These are phyloP conservation scores for Thymelicus sylvestris DNA, from an alignment of 2,888 invertebrate species.

Conservation along the genomic window DNA sequence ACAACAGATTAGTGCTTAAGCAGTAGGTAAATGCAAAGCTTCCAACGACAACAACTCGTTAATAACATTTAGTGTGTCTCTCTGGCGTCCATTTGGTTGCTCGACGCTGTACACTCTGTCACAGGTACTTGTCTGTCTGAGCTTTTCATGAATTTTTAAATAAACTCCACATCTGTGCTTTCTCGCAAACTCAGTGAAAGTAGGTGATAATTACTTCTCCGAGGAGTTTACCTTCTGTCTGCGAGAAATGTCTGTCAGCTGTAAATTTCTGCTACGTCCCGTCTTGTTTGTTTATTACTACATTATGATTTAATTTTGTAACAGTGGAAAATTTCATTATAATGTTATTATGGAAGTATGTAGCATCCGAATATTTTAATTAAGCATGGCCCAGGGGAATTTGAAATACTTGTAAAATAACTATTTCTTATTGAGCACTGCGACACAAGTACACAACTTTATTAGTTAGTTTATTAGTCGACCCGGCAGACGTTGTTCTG, in stretches of 20 bases:
- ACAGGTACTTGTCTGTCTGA: slow-evolving; percentile 29
- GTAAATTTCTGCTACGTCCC: slow-evolving; percentile 14
- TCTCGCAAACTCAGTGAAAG: slow-evolving; percentile 28
- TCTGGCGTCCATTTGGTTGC: slow-evolving; percentile 24
- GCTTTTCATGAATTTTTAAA: slow-evolving; percentile 37
- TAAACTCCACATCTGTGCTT: slow-evolving; percentile 32
- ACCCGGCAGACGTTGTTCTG: too few relatives aligned
- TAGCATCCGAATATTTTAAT: too few relatives aligned
- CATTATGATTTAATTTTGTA: too few relatives aligned
- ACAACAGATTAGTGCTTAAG: slow-evolving; percentile 23
- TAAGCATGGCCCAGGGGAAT: too few relatives aligned
- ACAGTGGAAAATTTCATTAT: too few relatives aligned
- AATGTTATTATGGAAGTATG: too few relatives aligned
- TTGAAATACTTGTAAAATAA: too few relatives aligned
- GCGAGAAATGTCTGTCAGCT: slow-evolving; percentile 19
- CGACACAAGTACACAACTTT: too few relatives aligned
- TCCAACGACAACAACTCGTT: slow-evolving; percentile 24
- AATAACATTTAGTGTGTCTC: slow-evolving; percentile 32
- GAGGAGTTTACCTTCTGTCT: slow-evolving; percentile 33
- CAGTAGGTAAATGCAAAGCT: slow-evolving; percentile 23
- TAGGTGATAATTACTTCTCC: slow-evolving; percentile 33
- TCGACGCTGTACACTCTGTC: slow-evolving; percentile 16
- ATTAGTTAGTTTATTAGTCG: too few relatives aligned
- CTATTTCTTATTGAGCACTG: too few relatives aligned
- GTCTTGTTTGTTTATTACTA: slow-evolving; percentile 7